Percentiles rank a stretch among this genome's conserved stretches.
These are phyloP conservation scores for Balaeniceps rex DNA, from an alignment of 2,113 vertebrate species.

Conservation along the genomic window DNA sequence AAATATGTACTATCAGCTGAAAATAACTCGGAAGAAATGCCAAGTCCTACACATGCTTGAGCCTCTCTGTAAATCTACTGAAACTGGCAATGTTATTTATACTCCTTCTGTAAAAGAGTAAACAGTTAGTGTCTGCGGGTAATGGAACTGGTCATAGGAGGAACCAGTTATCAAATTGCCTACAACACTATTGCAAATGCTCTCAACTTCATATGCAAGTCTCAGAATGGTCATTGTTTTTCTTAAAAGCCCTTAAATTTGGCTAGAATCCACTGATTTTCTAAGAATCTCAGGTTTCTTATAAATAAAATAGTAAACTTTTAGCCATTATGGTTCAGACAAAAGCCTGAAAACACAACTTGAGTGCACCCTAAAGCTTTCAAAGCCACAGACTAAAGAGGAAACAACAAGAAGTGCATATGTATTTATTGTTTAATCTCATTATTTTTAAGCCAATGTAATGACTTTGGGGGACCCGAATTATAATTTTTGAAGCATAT, in stretches of 20 bases:
- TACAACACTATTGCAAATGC: neutral
- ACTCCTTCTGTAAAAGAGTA: neutral
- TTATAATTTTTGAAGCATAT: neutral
- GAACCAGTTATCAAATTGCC: neutral
- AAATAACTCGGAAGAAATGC: neutral
- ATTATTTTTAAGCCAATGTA: neutral
- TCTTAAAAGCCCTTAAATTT: neutral
- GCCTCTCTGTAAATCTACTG: neutral
- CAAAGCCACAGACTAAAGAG: neutral
- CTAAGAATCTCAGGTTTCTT: conserved; percentile 13
- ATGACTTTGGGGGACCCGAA: neutral
- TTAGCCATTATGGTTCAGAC: neutral
- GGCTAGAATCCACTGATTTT: neutral
- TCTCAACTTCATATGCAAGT: neutral
- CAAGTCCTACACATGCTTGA: neutral
- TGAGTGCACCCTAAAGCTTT: neutral
- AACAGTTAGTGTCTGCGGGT: neutral
- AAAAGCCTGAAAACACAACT: neutral
- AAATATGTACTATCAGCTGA: neutral
- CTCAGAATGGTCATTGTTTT: neutral
- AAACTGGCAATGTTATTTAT: neutral
- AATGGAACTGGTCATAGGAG: neutral
- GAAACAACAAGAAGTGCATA: neutral
- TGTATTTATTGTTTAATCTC: neutral
- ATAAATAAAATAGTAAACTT: conserved; percentile 30